These are phyloP conservation scores for Hipparchia semele DNA, from an alignment of 2,888 invertebrate species.

Conservation along the genomic window DNA sequence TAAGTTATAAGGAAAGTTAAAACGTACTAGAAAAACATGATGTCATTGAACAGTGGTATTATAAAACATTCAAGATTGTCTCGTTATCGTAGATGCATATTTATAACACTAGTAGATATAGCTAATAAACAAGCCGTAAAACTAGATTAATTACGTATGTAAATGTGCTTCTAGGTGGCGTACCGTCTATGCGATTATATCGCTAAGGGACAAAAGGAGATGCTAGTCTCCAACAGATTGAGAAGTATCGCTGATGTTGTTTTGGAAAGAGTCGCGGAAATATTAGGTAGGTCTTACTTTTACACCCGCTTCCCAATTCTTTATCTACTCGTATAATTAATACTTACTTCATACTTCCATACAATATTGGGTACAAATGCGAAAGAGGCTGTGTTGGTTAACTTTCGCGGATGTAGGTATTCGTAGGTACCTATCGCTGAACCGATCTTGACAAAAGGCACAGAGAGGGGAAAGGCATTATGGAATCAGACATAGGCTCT, in stretches of 20 bases:
- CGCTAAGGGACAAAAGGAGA: slow-evolving; percentile 76
- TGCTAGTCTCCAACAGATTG: slow-evolving; percentile 81
- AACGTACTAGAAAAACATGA: slow-evolving; percentile 15
- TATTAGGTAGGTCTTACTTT: slow-evolving; percentile 61
- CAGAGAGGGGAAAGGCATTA: too few relatives aligned
- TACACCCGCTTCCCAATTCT: too few relatives aligned
- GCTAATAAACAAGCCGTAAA: slow-evolving; percentile 22
- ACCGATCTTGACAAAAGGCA: too few relatives aligned
- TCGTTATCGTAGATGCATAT: slow-evolving; percentile 20
- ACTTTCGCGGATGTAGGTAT: too few relatives aligned
- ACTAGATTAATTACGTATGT: slow-evolving; percentile 24
- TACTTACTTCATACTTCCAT: too few relatives aligned
- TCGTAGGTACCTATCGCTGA: too few relatives aligned
- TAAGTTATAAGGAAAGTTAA: slow-evolving; percentile 21
- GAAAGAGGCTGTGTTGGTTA: too few relatives aligned
- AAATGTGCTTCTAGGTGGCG: slow-evolving; percentile 60
- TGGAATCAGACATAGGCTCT: too few relatives aligned
- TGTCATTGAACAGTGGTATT: slow-evolving; percentile 28
- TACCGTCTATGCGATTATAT: slow-evolving; percentile 77
- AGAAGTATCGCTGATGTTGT: slow-evolving; percentile 83
- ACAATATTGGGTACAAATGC: too few relatives aligned
- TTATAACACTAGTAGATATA: slow-evolving; percentile 4
- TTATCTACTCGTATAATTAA: too few relatives aligned
- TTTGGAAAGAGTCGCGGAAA: slow-evolving; percentile 80
- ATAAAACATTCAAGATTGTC: slow-evolving; percentile 18